Percentiles rank a stretch among this genome's conserved stretches.
Evolutionary conservation across 2,888 invertebrate genomes (phyloP).

Genomic region (Arctia plantaginis): DNA sequence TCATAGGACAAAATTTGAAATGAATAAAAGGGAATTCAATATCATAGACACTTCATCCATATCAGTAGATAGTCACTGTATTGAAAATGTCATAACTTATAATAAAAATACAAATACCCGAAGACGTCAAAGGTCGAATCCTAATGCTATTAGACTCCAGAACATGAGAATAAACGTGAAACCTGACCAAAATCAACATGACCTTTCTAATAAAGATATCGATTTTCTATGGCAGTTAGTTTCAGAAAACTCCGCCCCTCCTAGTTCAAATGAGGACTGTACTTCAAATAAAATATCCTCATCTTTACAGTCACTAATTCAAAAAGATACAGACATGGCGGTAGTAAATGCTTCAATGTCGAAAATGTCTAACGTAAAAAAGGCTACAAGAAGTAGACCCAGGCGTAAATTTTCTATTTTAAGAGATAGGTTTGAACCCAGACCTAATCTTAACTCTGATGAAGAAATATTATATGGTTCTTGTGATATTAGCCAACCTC

Average conservation of each 20-base stretch:
- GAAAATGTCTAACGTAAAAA: slow-evolving; percentile 77
- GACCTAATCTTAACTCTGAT: slow-evolving; percentile 75
- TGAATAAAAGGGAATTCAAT: slow-evolving; percentile 64
- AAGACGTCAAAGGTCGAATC: slow-evolving; percentile 64
- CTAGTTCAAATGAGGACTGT: slow-evolving; percentile 69
- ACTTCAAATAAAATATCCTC: slow-evolving; percentile 74
- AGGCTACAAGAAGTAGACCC: slow-evolving; percentile 76
- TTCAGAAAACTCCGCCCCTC: slow-evolving; percentile 71
- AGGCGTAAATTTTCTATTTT: slow-evolving; percentile 87
- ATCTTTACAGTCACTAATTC: slow-evolving; percentile 80
- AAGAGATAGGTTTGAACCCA: slow-evolving; percentile 87
- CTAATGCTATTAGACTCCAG: slow-evolving; percentile 60
- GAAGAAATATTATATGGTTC: slow-evolving; percentile 80
- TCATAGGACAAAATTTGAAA: slow-evolving; percentile 66
- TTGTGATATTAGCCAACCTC: slow-evolving; percentile 67
- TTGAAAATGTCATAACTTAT: slow-evolving; percentile 52
- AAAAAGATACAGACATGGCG: slow-evolving; percentile 70
- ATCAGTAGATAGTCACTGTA: slow-evolving; percentile 44
- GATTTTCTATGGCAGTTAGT: slow-evolving; percentile 82
- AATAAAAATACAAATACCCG: slow-evolving; percentile 67
- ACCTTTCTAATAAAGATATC: slow-evolving; percentile 78
- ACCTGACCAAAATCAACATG: slow-evolving; percentile 66
- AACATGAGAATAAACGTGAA: slow-evolving; percentile 67
- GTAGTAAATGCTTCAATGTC: slow-evolving; percentile 58
- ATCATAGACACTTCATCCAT: slow-evolving; percentile 50